These are phyloP conservation scores for Calliphora vomitoria DNA, from an alignment of 2,888 invertebrate genomes.

Conservation along the genomic window DNA sequence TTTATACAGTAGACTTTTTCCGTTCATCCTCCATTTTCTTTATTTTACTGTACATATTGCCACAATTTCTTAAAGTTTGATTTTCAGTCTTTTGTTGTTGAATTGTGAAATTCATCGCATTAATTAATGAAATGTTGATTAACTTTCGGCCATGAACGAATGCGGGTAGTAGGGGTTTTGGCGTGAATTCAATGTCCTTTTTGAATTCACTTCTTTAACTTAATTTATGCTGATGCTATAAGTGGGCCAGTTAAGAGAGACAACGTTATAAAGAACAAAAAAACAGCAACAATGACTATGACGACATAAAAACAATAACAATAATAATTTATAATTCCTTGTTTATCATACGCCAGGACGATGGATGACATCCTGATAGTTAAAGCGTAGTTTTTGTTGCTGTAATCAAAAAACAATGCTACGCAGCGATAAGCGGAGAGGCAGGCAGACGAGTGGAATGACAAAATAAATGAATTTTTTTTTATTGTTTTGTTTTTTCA, in stretches of 20 bases:
- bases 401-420: slow-evolving; percentile 38
- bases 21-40: neutral
- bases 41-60: slow-evolving; percentile 3
- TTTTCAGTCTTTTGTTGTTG: slow-evolving; percentile 39
- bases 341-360: slow-evolving; percentile 38
- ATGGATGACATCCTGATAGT: slow-evolving; percentile 40
- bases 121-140: slow-evolving; percentile 83
- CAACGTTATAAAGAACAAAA: slow-evolving; percentile 21
- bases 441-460: neutral
- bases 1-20: neutral
- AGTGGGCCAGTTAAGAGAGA: slow-evolving; percentile 45
- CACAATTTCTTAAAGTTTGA: slow-evolving; percentile 17
- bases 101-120: slow-evolving; percentile 78
- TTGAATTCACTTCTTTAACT: slow-evolving; percentile 29
- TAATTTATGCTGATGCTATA: slow-evolving; percentile 59
- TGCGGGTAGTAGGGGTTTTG: slow-evolving; percentile 26
- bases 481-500: slow-evolving; percentile 31
- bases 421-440: slow-evolving; percentile 19
- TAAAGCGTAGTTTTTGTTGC: slow-evolving; percentile 16
- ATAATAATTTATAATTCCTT: slow-evolving; percentile 55
- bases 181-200: slow-evolving; percentile 33
- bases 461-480: slow-evolving; percentile 59
- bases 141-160: slow-evolving; percentile 79
- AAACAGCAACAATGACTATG: slow-evolving; percentile 13
- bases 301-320: slow-evolving; percentile 14